A percentile compares a stretch with the other conserved stretches of the same genome.
Conservation (phyloP, 2,797 vertebrate species). For the Diplodus sargus region DNA sequence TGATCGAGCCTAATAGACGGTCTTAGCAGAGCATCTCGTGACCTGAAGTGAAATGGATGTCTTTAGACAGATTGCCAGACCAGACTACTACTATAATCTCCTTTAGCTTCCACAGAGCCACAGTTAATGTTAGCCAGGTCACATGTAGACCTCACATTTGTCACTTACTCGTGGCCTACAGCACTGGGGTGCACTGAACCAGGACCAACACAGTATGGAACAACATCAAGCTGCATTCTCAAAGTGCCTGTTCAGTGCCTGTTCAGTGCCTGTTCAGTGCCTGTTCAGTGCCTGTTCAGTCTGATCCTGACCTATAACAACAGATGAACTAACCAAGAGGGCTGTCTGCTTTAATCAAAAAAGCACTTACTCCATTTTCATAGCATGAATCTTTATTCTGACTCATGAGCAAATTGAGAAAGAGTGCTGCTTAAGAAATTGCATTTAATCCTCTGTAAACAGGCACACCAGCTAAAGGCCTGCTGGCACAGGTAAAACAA, state of each 20-base stretch:
- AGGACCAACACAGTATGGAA: slow-evolving; percentile 3
- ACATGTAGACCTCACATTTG: slow-evolving; percentile 61
- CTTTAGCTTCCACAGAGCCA: slow-evolving; percentile 67
- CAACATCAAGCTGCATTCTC: slow-evolving; percentile 10
- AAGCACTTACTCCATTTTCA: not conserved
- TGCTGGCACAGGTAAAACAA: not conserved
- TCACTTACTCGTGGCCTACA: not conserved
- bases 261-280: too few relatives aligned
- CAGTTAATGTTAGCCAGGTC: slow-evolving; percentile 56
- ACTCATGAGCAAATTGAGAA: not conserved
- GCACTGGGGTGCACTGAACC: slow-evolving; percentile 13
- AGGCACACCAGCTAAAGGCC: not conserved
- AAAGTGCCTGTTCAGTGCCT: not conserved
- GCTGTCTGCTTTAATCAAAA: not conserved
- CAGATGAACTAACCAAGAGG: not conserved
- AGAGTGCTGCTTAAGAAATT: not conserved
- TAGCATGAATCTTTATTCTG: not conserved
- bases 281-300: not conserved
- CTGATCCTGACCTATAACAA: slow-evolving; percentile 13
- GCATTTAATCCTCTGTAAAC: not conserved
- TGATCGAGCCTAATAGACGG: slow-evolving; percentile 57
- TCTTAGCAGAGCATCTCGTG: slow-evolving; percentile 58
- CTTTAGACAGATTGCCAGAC: slow-evolving; percentile 72
- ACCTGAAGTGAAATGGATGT: slow-evolving; percentile 58
- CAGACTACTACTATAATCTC: slow-evolving; percentile 80